phyloP scores from a whole-genome alignment of 2,797 vertebrate species.

The Decapterus maruadsi region DNA sequence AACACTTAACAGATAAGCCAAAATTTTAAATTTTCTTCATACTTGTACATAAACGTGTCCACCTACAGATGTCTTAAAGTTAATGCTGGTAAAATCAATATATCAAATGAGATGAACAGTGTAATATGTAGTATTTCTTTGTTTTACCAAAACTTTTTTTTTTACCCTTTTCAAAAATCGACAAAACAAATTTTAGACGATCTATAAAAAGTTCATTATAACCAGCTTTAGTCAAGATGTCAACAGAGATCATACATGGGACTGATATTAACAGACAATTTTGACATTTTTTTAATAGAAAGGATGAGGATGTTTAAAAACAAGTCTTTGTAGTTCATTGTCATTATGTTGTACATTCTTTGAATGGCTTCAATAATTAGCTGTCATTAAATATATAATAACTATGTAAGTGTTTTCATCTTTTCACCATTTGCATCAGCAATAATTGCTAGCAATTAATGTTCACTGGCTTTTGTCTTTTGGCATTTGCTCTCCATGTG shows the following conservation, averaged over 20 bases:
- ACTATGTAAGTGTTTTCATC: constrained; percentile 41
- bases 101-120: neutral
- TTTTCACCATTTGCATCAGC: constrained; percentile 43
- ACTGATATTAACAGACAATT: constrained; percentile 37
- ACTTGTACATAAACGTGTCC: constrained; percentile 26
- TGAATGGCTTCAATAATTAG: constrained; percentile 50
- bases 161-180: neutral
- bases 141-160: neutral
- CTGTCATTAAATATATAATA: constrained; percentile 40
- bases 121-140: neutral
- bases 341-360: constrained; percentile 58
- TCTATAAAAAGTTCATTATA: constrained; percentile 11
- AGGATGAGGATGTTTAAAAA: constrained; percentile 48
- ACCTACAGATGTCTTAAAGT: neutral
- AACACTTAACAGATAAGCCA: constrained; percentile 49
- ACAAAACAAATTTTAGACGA: neutral
- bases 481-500: constrained; percentile 29
- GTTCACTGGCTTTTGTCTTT: constrained; percentile 50
- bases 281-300: constrained; percentile 33
- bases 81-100: neutral
- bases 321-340: constrained; percentile 23
- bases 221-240: constrained; percentile 31
- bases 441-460: constrained; percentile 55
- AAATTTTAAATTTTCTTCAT: constrained; percentile 8
- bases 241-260: constrained; percentile 16